Evolutionary conservation across 2,113 vertebrate genomes (phyloP), one percentile per base, ranked within the genome.

Genomic region (Synchiropus splendidus): DNA sequence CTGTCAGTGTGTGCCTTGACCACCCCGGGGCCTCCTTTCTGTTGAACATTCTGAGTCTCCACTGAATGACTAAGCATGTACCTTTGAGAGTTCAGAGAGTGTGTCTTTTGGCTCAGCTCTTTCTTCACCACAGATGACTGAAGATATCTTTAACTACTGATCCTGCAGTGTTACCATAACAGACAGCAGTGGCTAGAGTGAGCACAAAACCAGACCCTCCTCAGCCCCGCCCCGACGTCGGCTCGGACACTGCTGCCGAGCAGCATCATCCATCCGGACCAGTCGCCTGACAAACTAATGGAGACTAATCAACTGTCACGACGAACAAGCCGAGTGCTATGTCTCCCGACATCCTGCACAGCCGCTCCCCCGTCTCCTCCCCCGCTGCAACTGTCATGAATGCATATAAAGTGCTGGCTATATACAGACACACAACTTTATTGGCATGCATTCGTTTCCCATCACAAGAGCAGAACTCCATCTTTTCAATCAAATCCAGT

Each of bases 281-380:
- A 27, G 33, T 74, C 73, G 47, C 47, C 57, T 54, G 66, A 67
- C 66, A 63, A 57, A 61, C 68, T 81, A 81, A 81, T 81, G 69
- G 64, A 78, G 73, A 77, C 66, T 76, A 77, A 81, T 77, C 65
- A 72, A 75, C 73, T 78, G 78, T 74, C 75, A 75, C 49, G 44
- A 33, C 9, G 16, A 64, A 48, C 61, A 47, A 43, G 15, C 41
- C 12, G 51, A 41, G 8, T 70, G 68, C 71, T 68, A 53, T 53
- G 68, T 73, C 67, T 73, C 64, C 58, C 33, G 21, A 51, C 51
- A 65, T 56, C 60, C 60, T 18, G 44, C 39, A 55, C 51, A 8
- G 21, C 21, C 58, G 51, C 1, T 49, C 18, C 18, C 42, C 21
- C 18, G 1, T 38, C 30, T 12, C 35, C 36, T 1, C 36, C 1